These are phyloP conservation scores for Battus philenor DNA, from an alignment of 1,140 invertebrate species.

Conservation along the genomic window DNA sequence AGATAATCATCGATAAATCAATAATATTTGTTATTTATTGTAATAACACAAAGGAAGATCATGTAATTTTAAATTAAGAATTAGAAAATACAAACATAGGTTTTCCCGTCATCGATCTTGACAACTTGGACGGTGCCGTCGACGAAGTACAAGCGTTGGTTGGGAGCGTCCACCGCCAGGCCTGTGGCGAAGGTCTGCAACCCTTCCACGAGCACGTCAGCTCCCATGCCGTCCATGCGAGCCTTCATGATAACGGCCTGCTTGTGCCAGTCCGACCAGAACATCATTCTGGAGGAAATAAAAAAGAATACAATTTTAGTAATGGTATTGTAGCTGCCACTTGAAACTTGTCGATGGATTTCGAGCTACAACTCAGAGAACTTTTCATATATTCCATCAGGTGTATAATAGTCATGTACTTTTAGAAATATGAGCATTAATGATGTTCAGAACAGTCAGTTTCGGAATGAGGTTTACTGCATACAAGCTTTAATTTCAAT, in stretches of 20 bases:
- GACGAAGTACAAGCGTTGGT: slow-evolving; percentile 86
- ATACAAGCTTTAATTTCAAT: too few species aligned
- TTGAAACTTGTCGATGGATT: too few species aligned
- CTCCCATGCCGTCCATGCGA: slow-evolving; percentile 87
- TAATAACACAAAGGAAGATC: not conserved
- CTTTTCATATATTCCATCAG: too few species aligned
- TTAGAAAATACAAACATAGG: slow-evolving; percentile 47
- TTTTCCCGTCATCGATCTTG: slow-evolving; percentile 76
- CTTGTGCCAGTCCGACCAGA: slow-evolving; percentile 90
- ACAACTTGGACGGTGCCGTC: slow-evolving; percentile 89
- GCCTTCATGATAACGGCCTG: slow-evolving; percentile 85
- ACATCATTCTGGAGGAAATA: slow-evolving; percentile 88
- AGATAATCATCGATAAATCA: not conserved
- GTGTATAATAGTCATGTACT: too few species aligned
- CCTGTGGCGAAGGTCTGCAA: slow-evolving; percentile 91
- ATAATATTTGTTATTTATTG: not conserved
- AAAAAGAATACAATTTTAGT: too few species aligned
- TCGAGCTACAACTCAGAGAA: too few species aligned
- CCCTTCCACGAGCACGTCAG: slow-evolving; percentile 78
- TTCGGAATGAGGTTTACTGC: too few species aligned
- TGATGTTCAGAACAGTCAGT: too few species aligned
- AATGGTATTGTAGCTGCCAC: too few species aligned
- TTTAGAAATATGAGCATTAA: too few species aligned
- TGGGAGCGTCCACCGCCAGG: slow-evolving; percentile 90
- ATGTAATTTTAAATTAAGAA: not conserved